Evolutionary conservation across 2,888 invertebrate genomes (phyloP), one percentile per base, ranked within the genome.

Genomic region (Himalopsyche kuldschensis): DNA sequence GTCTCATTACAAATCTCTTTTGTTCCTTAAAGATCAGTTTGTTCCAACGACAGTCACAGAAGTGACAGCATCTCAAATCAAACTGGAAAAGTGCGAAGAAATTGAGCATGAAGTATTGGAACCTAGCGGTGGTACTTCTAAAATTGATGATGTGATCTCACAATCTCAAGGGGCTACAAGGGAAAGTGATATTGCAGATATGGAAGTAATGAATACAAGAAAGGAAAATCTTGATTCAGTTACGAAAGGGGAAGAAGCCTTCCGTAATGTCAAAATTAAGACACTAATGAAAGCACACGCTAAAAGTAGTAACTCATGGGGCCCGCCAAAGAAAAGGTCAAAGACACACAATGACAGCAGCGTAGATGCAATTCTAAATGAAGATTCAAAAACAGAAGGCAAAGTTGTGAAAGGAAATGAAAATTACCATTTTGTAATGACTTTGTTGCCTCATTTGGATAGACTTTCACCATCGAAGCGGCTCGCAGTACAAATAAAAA

Each of bases 351-450:
- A 80, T 31, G 31, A 55, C 17, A 41, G 55, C 15, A 76, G 24
- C 15, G 48, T 46, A n/a, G 55, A 83, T 27, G 30, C 41, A 5
- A 30, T 55, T 32, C 27, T 35, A n/a, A 78, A 78, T 46, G 83
- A 83, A 0, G 80, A 80, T 17, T n/a, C 31, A n/a, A 82, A 82
- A 30, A 32, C 47, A 11, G 55, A 76, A 10, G 82, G 82, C 6
- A 83, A 83, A 55, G 75, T 46, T 3, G 46, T 30, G 3, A 83
- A 83, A 32, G 80, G 46, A 17, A 83, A 80, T 69, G 83, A 83
- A 31, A 83, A 83, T 48, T 83, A 83, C 47, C 83, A 83, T 27
- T 83, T 83, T 78, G 83, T 83, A 17, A 83, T 83, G 83, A 80
- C 83, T 15, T 69, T 83, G n/a, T 27, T 83, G 15, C 83, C 83